Evolutionary conservation across 2,797 vertebrate genomes (phyloP), one percentile per base, ranked within the genome.

Genomic region (Syngnathus rostellatus): DNA sequence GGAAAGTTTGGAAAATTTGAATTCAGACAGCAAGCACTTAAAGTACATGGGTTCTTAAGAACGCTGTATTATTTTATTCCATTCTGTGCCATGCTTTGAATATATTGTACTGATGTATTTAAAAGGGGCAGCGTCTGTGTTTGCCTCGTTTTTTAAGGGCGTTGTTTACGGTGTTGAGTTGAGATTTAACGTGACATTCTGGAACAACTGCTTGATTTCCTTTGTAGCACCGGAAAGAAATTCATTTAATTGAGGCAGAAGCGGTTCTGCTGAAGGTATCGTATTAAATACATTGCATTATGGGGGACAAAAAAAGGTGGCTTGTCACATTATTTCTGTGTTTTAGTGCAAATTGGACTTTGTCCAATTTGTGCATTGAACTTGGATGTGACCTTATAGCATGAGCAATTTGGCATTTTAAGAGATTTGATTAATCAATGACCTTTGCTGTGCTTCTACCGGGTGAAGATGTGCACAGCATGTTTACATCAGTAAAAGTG

Each of bases 361-460:
- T 23, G 39, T 62, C 60, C 21, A 43, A 23, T 62, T 43, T n/a
- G 12, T 17, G 11, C 60, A 45, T 62, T 62, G 60, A 62, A 62
- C 21, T 62, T 62, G 31, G 14, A 45, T 43, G 21, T 45, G 41
- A 62, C 60, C 60, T 62, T 62, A 45, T 16, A 23, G 41, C 60
- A 45, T 31, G 60, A 17, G 55, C 14, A 57, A 57, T 57, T 57
- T 19, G 61, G 38, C 64, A 45, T 62, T 62, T 62, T 23, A 23
- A 16, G 12, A 62, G 60, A 45, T 62, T 62, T 62, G 60, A 45
- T 62, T 62, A 45, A 62, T 62, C 60, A 23, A 23, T 62, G 60
- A 62, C 60, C 60, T 62, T 62, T 62, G 40, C 60, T 45, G 21
- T 17, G 40, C 41, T 62, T 14, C 7, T 12, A n/a, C 45, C 21